A percentile compares a stretch with the other conserved stretches of the same genome.
Evolutionary conservation across 2,113 vertebrate species (phyloP).

Genomic region (Xenus cinereus): DNA sequence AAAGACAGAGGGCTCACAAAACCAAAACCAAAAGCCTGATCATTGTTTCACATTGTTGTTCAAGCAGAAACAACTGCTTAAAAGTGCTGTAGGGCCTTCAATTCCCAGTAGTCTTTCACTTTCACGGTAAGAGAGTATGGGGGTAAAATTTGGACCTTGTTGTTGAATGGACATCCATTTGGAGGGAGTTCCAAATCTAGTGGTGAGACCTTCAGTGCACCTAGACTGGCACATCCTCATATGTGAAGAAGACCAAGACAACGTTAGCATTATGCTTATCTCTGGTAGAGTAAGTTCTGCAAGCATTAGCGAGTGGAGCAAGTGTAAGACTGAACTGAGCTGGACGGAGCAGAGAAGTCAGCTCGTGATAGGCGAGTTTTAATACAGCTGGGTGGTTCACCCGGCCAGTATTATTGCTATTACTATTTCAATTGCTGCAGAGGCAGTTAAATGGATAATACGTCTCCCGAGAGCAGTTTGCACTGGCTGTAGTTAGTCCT

Average conservation of each 20-base stretch:
- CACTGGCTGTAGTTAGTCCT: background rate
- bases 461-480: background rate
- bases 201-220: background rate
- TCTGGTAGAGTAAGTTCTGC: background rate
- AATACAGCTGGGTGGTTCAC: background rate
- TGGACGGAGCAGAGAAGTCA: background rate
- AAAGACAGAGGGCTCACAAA: constrained; percentile 43
- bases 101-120: background rate
- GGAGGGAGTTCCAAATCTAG: background rate
- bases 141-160: background rate
- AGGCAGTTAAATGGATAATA: background rate
- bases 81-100: background rate
- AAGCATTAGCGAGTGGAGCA: background rate
- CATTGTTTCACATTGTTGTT: background rate
- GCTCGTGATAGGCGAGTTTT: background rate
- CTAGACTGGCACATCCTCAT: background rate
- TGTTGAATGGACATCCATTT: background rate
- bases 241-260: background rate
- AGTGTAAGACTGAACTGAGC: background rate
- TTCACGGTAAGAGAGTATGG: background rate
- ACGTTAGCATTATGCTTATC: background rate
- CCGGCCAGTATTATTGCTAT: background rate
- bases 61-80: background rate
- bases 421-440: background rate
- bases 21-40: background rate